Base-by-base conservation (phyloP, 1,140 invertebrate genomes). In the Zaprionus capensis region DNA sequence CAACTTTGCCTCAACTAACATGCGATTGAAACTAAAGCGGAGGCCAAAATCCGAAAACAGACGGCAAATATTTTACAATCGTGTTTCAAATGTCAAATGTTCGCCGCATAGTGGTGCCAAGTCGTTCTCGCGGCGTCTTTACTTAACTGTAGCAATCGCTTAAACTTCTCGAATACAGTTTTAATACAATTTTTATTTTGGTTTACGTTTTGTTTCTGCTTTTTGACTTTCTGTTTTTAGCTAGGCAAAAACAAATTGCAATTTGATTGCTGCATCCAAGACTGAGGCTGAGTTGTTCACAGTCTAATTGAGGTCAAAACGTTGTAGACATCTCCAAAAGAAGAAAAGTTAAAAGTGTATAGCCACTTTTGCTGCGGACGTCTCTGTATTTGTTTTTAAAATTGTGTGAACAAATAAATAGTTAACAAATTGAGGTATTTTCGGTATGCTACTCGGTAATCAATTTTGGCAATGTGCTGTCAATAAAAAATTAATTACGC, bases 261-360 rank as follows among this genome's bases (percentile, higher is more conserved):
- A 90, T 87, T 87, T 87, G 78, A 87, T 88, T 87, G 85, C 75
- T 59, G 56, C 66, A 56, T 68, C 74, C 49, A 76, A 65, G 61
- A 65, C 36, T 34, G 31, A 34, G 26, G 41, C 69, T 58, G 46
- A 69, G 64, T 76, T 64, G 56, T 71, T 78, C 63, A 46, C n/a
- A 53, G 71, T 76, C 56, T 90, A 84, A 87, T 87, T 87, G 85
- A 84, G 84, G 84, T 90, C 85, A 87, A 81, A 87, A 81, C 75
- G 56, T 71, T 73, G 74, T 88, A 80, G 44, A 71, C 74, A 75
- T 88, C 81, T 72, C 76, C 78, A 82, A 88, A 87, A 76, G 15
- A 83, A 76, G 65, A 70, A 76, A 44, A 63, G 51, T 64, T 20
- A 24, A 58, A 74, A 59, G 64, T 44, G 20, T 62, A 36, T 53